Evolutionary conservation across 2,888 invertebrate species (phyloP).

Genomic region (Patella depressa): DNA sequence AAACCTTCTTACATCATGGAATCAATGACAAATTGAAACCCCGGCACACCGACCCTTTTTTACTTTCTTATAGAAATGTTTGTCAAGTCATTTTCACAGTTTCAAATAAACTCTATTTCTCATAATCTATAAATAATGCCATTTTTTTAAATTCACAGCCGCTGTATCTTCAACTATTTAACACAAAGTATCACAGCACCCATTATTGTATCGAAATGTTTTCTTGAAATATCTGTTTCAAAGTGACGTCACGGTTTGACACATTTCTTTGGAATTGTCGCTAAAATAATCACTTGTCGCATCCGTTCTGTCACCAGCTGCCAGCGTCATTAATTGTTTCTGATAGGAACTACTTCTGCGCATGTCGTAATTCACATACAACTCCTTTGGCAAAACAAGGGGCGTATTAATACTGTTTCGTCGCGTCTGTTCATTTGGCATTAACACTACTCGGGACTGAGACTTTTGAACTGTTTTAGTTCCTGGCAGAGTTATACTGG

Average conservation of each 20-base stretch:
- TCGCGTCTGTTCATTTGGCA: constrained; percentile 16
- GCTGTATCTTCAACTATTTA: no score
- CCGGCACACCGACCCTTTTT: no score
- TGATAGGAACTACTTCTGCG: constrained; percentile 25
- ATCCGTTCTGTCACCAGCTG: constrained; percentile 36
- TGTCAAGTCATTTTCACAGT: no score
- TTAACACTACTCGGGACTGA: constrained; percentile 9
- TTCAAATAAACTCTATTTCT: no score
- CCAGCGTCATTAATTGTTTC: constrained; percentile 26
- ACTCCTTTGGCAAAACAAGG: constrained; percentile 29
- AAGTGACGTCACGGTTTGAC: not conserved
- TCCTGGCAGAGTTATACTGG: not conserved
- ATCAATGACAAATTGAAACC: no score
- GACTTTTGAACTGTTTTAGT: constrained; percentile 5
- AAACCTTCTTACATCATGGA: no score
- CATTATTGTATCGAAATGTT: constrained; percentile 54
- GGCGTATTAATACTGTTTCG: constrained; percentile 44
- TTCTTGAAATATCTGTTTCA: constrained; percentile 50
- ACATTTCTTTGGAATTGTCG: constrained; percentile 56
- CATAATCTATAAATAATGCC: no score
- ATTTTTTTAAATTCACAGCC: no score
- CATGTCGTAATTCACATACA: constrained; percentile 16
- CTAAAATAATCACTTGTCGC: constrained; percentile 60
- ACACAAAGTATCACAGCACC: no score
- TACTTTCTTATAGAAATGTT: no score